Percentiles rank a stretch among this genome's conserved stretches.
phyloP scores from a whole-genome alignment of 1,140 invertebrate genomes.

The Vanessa tameamea region DNA sequence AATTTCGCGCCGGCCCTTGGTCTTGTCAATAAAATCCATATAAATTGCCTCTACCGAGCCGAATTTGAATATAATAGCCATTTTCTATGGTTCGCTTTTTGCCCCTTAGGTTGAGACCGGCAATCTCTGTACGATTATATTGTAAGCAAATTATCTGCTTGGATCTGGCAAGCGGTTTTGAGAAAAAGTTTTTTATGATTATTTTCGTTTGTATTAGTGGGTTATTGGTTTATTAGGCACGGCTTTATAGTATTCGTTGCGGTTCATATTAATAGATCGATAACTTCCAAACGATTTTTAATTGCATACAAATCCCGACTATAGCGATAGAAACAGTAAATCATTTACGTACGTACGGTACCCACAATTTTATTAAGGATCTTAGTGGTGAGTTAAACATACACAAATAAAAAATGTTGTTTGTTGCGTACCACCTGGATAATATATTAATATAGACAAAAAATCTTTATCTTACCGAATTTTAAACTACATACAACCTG shows the following conservation, averaged over 20 bases:
- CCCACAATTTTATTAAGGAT: too few species aligned
- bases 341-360: too few species aligned
- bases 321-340: too few species aligned
- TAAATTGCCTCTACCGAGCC: constrained; percentile 73
- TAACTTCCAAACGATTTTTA: too few species aligned
- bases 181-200: constrained; percentile 48
- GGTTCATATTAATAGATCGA: too few species aligned
- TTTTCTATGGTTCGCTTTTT: constrained; percentile 68
- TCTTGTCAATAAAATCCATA: constrained; percentile 79
- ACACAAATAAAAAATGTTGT: too few species aligned
- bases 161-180: constrained; percentile 65
- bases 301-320: too few species aligned
- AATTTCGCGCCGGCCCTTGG: constrained; percentile 66
- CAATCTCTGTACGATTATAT: constrained; percentile 77
- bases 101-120: constrained; percentile 64
- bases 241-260: not conserved
- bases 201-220: constrained; percentile 45
- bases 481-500: too few species aligned
- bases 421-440: too few species aligned
- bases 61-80: constrained; percentile 79
- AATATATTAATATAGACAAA: too few species aligned
- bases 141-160: constrained; percentile 79
- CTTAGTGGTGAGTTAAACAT: too few species aligned
- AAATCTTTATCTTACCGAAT: too few species aligned
- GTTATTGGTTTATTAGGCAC: constrained; percentile 24